Percentiles rank a stretch among this genome's conserved stretches.
phyloP scores from a whole-genome alignment of 1,140 invertebrate species.

The Drosophila tropicalis region DNA sequence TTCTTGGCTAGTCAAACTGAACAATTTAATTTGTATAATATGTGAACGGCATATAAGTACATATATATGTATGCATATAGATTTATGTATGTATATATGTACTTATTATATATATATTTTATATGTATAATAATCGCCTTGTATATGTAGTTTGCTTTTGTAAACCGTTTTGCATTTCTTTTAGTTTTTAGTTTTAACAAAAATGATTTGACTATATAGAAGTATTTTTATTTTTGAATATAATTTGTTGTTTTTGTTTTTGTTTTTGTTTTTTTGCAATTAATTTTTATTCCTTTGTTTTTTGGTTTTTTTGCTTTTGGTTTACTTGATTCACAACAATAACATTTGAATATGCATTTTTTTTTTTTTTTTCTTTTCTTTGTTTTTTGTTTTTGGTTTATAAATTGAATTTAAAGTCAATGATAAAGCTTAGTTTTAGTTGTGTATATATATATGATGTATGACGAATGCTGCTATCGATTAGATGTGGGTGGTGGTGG shows the following conservation, averaged over 20 bases:
- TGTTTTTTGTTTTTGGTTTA: constrained; percentile 13
- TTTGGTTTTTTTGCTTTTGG: constrained; percentile 37
- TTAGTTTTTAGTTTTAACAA: constrained; percentile 58
- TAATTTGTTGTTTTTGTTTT: constrained; percentile 14
- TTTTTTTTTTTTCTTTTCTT: constrained; percentile 27
- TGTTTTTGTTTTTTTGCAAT: constrained; percentile 19
- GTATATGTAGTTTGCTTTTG: constrained; percentile 37
- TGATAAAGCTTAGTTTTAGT: constrained; percentile 24
- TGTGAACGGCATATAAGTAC: constrained; percentile 27
- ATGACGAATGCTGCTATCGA: constrained; percentile 1
- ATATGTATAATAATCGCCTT: constrained; percentile 19
- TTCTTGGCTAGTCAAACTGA: constrained; percentile 66
- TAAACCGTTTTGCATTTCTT: constrained; percentile 19
- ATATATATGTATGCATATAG: constrained; percentile 30
- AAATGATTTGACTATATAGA: constrained; percentile 57
- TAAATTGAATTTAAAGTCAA: constrained; percentile 9
- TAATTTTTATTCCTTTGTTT: constrained; percentile 19
- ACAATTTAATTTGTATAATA: constrained; percentile 25
- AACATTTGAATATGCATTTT: constrained; percentile 75
- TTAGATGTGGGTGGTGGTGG: constrained; percentile 5
- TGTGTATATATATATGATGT: not conserved
- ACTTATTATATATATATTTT: constrained; percentile 37
- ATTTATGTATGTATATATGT: constrained; percentile 37
- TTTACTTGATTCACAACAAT: constrained; percentile 80
- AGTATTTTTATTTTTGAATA: constrained; percentile 16